These are phyloP conservation scores for Acrobasis repandana DNA, from an alignment of 2,888 invertebrate genomes.

Conservation along the genomic window DNA sequence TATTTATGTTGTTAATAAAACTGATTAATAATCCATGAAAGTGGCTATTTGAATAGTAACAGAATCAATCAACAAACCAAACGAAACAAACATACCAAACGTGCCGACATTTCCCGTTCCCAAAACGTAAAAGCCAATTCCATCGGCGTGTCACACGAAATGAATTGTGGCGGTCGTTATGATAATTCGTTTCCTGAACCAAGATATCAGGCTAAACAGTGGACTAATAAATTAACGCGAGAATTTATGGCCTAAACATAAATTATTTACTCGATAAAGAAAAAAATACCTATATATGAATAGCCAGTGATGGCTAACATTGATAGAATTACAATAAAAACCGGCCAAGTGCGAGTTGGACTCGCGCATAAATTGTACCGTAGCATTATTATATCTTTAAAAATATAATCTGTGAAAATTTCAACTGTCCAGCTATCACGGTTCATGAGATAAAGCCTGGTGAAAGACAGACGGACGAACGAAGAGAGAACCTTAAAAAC, in stretches of 20 bases:
- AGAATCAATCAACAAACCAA: too few species aligned
- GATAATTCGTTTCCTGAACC: constrained; percentile 9
- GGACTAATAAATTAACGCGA: not conserved
- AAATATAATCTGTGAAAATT: too few species aligned
- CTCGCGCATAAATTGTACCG: too few species aligned
- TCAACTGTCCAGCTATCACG: too few species aligned
- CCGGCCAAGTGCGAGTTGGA: too few species aligned
- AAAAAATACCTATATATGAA: not conserved
- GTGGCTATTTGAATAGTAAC: too few species aligned
- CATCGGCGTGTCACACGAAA: constrained; percentile 1
- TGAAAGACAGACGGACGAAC: too few species aligned
- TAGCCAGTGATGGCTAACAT: not conserved
- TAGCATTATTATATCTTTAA: too few species aligned
- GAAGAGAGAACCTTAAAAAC: too few species aligned
- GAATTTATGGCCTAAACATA: not conserved
- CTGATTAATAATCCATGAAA: too few species aligned
- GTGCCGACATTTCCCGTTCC: not conserved
- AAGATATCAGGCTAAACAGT: not conserved
- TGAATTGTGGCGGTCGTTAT: constrained; percentile 14
- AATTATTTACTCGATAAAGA: not conserved
- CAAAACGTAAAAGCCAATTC: not conserved
- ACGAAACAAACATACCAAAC: not conserved
- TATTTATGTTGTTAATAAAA: too few species aligned
- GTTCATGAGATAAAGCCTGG: too few species aligned
- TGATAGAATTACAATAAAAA: not conserved